These are phyloP conservation scores for Lerista edwardsae DNA, from an alignment of 2,797 vertebrate genomes.

Conservation along the genomic window DNA sequence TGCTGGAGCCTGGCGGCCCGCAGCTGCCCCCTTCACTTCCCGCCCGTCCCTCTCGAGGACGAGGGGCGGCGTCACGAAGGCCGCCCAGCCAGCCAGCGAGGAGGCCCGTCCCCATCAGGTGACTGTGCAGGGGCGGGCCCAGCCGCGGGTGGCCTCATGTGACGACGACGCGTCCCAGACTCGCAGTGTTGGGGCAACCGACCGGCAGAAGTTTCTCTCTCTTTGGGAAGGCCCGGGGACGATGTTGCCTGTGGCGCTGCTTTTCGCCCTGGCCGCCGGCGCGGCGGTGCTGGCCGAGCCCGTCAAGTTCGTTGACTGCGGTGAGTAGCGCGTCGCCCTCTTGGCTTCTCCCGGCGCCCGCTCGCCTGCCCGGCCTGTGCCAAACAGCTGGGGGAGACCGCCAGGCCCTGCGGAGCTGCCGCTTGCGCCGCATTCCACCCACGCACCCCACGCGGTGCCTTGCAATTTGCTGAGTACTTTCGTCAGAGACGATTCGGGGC, in stretches of 20 bases:
- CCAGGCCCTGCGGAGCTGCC: neutral
- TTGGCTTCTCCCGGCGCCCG: too few relatives aligned
- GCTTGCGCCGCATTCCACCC: too few relatives aligned
- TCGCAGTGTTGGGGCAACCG: neutral
- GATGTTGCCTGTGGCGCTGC: neutral
- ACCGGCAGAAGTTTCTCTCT: neutral
- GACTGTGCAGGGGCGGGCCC: fast-evolving
- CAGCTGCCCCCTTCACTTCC: too few relatives aligned
- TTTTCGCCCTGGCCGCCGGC: slow-evolving; percentile 45
- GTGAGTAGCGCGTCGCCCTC: slow-evolving; percentile 39
- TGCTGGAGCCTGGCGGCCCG: too few relatives aligned
- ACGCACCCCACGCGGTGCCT: too few relatives aligned
- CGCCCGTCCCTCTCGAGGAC: too few relatives aligned
- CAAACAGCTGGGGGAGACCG: too few relatives aligned
- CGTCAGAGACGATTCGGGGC: too few relatives aligned
- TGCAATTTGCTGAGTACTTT: too few relatives aligned
- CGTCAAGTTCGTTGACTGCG: slow-evolving; percentile 63
- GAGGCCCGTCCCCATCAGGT: slow-evolving; percentile 42
- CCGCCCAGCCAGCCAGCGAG: neutral
- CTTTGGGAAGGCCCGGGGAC: neutral
- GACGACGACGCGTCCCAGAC: neutral
- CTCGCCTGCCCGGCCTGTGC: neutral
- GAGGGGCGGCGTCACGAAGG: too few relatives aligned
- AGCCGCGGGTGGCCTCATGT: slow-evolving; percentile 13
- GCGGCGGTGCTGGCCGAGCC: slow-evolving; percentile 57